A percentile compares a stretch with the other conserved stretches of the same genome.
phyloP scores from a whole-genome alignment of 2,888 invertebrate species.

The Amiota minor region DNA sequence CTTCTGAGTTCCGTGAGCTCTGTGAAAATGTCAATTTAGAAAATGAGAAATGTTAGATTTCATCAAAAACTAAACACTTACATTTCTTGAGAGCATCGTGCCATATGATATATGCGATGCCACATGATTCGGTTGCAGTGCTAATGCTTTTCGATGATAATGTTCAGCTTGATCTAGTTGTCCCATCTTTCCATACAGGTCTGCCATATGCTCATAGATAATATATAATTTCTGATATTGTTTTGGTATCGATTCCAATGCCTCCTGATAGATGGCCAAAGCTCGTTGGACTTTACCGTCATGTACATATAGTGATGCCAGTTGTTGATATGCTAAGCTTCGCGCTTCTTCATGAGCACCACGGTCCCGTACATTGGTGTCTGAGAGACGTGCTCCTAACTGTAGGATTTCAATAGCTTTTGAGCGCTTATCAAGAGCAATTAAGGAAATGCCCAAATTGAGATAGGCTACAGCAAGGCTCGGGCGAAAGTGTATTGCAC shows the following conservation, averaged over 20 bases:
- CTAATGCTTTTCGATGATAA: conserved; percentile 88
- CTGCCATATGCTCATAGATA: conserved; percentile 88
- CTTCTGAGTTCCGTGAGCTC: conserved; percentile 86
- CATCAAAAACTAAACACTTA: conserved; percentile 74
- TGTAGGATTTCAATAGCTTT: conserved; percentile 88
- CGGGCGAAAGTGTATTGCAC: conserved; percentile 92
- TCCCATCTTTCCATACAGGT: conserved; percentile 86
- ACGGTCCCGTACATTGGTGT: conserved; percentile 89
- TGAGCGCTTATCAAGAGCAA: conserved; percentile 84
- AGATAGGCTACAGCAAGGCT: conserved; percentile 88
- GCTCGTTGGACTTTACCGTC: conserved; percentile 87
- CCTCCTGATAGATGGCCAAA: conserved; percentile 89
- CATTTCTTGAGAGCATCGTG: conserved; percentile 90
- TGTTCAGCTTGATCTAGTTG: conserved; percentile 88
- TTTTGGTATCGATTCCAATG: conserved; percentile 86
- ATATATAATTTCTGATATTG: conserved; percentile 78
- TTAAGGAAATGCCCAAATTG: conserved; percentile 90
- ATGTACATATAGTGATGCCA: conserved; percentile 88
- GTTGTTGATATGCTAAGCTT: conserved; percentile 89
- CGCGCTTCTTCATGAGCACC: conserved; percentile 90
- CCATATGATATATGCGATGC: conserved; percentile 92
- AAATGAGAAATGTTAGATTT: not conserved
- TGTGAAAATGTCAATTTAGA: conserved; percentile 65
- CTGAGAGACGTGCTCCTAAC: conserved; percentile 87
- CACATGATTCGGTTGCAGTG: conserved; percentile 86